Evolutionary conservation across 2,797 vertebrate genomes (phyloP).

Genomic region (Eleutherodactylus coqui): DNA sequence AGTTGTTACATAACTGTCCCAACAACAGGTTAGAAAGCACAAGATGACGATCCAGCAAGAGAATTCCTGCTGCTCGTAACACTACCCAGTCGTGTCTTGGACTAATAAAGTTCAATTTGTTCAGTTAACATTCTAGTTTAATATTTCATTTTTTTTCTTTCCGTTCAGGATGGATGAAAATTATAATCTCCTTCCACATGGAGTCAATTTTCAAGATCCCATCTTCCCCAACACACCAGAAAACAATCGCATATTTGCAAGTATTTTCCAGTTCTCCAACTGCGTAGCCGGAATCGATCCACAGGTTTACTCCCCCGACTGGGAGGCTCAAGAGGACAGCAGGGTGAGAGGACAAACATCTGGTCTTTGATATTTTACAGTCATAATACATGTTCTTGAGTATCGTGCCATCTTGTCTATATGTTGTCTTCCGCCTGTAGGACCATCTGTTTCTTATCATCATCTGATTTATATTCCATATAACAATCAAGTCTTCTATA

Average conservation of each 20-base stretch:
- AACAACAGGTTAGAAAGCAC: too few species aligned
- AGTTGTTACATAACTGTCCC: too few species aligned
- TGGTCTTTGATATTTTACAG: not conserved
- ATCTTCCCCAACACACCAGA: constrained; percentile 83
- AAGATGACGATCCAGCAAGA: too few species aligned
- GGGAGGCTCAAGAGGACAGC: constrained; percentile 85
- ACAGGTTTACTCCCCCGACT: constrained; percentile 79
- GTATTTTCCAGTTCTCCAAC: constrained; percentile 87
- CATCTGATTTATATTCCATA: not conserved
- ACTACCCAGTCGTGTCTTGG: not conserved
- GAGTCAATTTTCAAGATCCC: constrained; percentile 86
- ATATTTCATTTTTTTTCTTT: not conserved
- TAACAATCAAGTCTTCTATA: not conserved
- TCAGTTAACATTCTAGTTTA: not conserved
- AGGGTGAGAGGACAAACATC: constrained; percentile 72
- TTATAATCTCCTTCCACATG: constrained; percentile 84
- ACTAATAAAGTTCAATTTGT: not conserved
- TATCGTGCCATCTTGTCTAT: not conserved
- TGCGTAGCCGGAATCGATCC: constrained; percentile 80
- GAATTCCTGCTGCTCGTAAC: too few species aligned
- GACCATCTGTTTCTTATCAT: not conserved
- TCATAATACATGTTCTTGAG: not conserved
- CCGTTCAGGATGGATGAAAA: constrained; percentile 83
- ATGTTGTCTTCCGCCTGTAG: not conserved
- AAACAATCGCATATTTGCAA: constrained; percentile 82